phyloP scores from a whole-genome alignment of 2,797 vertebrate species.

The Denticeps clupeoides region DNA sequence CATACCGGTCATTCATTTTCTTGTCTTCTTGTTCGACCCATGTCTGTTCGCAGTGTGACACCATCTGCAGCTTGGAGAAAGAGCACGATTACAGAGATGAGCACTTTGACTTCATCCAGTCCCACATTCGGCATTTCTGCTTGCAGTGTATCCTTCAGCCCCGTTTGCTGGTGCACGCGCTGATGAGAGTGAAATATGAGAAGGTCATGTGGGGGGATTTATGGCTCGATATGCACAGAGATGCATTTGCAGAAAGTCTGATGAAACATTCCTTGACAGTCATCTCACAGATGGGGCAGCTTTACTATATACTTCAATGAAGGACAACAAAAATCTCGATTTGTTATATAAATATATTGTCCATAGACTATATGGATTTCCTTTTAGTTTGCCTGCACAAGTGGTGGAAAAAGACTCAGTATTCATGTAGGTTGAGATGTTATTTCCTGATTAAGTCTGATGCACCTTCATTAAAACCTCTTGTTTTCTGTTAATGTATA shows the following conservation, averaged over 20 bases:
- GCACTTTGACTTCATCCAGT: constrained; percentile 98
- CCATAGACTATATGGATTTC: constrained; percentile 93
- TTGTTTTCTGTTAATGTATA: constrained; percentile 27
- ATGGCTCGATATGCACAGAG: no score
- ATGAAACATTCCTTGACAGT: neutral
- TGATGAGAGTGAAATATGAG: no score
- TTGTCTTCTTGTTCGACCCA: no score
- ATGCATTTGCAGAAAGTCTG: no score
- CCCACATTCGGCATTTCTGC: constrained; percentile 89
- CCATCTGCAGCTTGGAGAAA: constrained; percentile 91
- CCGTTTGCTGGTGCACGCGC: neutral
- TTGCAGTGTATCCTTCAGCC: constrained; percentile 90
- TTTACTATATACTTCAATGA: constrained; percentile 95
- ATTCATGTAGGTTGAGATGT: constrained; percentile 79
- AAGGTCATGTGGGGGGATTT: no score
- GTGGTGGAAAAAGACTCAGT: constrained; percentile 97
- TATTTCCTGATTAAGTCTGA: neutral
- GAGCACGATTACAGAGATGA: constrained; percentile 98
- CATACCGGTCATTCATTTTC: no score
- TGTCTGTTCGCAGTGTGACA: constrained; percentile 71
- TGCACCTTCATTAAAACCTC: neutral
- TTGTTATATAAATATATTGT: constrained; percentile 97
- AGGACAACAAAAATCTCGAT: constrained; percentile 97
- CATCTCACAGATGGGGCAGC: constrained; percentile 77
- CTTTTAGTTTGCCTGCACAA: constrained; percentile 80